Conservation (phyloP, 2,113 vertebrate species). For the Mastomys natalensis region DNA sequence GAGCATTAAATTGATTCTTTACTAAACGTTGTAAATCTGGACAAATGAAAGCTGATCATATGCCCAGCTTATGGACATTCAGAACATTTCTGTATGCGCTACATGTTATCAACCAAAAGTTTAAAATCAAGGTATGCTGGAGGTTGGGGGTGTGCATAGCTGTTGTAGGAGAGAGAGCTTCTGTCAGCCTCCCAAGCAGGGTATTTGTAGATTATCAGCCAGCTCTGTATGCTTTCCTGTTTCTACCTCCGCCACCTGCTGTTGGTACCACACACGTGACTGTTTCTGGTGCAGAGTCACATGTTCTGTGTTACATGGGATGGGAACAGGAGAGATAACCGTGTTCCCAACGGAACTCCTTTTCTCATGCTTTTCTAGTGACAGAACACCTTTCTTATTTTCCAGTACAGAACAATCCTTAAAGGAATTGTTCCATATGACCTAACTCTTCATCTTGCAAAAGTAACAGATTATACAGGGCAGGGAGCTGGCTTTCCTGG, state of each 20-base stretch:
- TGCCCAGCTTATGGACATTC: neutral
- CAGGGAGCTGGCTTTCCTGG: neutral
- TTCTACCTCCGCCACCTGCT: neutral
- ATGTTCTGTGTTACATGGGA: neutral
- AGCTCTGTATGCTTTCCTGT: neutral
- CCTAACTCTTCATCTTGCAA: neutral
- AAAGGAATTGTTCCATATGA: neutral
- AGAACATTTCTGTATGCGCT: neutral
- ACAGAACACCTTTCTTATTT: neutral
- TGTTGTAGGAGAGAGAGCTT: neutral
- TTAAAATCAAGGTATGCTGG: neutral
- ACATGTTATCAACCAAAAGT: neutral
- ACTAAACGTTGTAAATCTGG: neutral
- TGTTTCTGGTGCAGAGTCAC: neutral
- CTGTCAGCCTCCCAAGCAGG: too few species aligned
- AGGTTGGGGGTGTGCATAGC: neutral
- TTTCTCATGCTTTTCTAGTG: neutral
- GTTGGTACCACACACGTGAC: neutral
- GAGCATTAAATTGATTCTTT: neutral
- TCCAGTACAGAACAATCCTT: neutral
- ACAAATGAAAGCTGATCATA: neutral
- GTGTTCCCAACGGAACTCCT: rapidly evolving
- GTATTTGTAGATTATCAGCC: neutral
- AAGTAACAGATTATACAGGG: neutral
- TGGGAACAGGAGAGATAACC: neutral